These are phyloP conservation scores for Silurus meridionalis DNA, from an alignment of 2,113 vertebrate species.

Conservation along the genomic window DNA sequence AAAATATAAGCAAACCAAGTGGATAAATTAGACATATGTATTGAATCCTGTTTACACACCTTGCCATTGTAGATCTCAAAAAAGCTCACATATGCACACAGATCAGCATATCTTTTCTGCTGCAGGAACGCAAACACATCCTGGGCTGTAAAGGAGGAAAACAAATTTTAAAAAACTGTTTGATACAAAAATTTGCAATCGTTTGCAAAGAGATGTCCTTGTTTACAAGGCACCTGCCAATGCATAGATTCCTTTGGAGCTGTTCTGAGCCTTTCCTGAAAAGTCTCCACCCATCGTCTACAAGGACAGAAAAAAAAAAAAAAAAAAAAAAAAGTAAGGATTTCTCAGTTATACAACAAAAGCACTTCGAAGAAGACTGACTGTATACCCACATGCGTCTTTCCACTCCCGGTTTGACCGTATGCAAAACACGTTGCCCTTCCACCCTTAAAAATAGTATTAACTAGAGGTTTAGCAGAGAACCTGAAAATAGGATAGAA, in stretches of 20 bases:
- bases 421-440: slow-evolving; percentile 97
- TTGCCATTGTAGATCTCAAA: slow-evolving; percentile 99
- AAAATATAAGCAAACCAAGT: neutral
- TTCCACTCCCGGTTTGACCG: slow-evolving; percentile 96
- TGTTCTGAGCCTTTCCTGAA: slow-evolving; percentile 82
- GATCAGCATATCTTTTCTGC: slow-evolving; percentile 75
- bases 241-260: slow-evolving; percentile 89
- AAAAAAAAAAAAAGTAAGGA: neutral
- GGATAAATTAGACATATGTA: neutral
- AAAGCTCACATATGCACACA: slow-evolving; percentile 88
- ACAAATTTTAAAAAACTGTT: neutral
- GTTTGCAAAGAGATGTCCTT: neutral
- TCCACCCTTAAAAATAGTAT: slow-evolving; percentile 88
- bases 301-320: neutral
- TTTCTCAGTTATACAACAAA: neutral
- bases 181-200: neutral
- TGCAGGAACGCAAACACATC: slow-evolving; percentile 87
- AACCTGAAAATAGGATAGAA: slow-evolving; percentile 71
- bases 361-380: neutral
- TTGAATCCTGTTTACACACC: slow-evolving; percentile 62
- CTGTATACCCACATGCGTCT: slow-evolving; percentile 87
- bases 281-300: slow-evolving; percentile 98
- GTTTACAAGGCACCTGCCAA: slow-evolving; percentile 81
- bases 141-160: slow-evolving; percentile 73
- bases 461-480: slow-evolving; percentile 89